A percentile compares a stretch with the other conserved stretches of the same genome.
phyloP scores from a whole-genome alignment of 2,888 invertebrate genomes.

The Deladenus siricidicola region DNA sequence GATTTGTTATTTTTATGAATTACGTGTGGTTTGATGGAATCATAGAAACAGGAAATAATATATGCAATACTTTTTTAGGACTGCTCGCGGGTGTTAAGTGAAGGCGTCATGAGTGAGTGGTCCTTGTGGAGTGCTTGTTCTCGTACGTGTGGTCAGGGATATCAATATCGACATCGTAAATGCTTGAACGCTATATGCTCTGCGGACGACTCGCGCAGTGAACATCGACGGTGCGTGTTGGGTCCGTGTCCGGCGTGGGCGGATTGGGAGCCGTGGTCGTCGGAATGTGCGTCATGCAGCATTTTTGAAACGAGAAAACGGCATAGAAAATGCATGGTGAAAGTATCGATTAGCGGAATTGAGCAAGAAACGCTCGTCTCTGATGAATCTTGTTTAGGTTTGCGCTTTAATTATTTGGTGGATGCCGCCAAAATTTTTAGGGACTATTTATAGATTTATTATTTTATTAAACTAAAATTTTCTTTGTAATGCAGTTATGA shows the following conservation, averaged over 20 bases:
- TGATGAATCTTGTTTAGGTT: constrained; percentile 17
- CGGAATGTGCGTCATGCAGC: constrained; percentile 31
- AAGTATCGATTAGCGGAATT: constrained; percentile 8
- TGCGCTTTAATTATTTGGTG: no score
- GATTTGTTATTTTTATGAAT: background rate
- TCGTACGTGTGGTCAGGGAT: constrained; percentile 46
- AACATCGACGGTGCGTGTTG: constrained; percentile 33
- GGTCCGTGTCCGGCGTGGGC: constrained; percentile 35
- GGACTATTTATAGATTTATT: background rate
- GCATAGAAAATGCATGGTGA: constrained; percentile 17
- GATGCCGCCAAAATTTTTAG: no score
- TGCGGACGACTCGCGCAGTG: constrained; percentile 16
- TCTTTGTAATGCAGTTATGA: no score
- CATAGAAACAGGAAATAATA: no score
- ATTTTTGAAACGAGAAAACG: constrained; percentile 19
- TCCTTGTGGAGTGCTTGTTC: constrained; percentile 32
- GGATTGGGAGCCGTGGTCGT: constrained; percentile 64
- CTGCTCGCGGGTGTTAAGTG: constrained; percentile 12
- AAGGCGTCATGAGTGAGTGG: constrained; percentile 23
- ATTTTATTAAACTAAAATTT: background rate
- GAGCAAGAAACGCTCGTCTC: constrained; percentile 18
- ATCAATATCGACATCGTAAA: constrained; percentile 20
- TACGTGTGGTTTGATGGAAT: background rate
- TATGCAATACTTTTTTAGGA: constrained; percentile 10
- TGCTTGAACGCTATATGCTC: constrained; percentile 29